A percentile compares a stretch with the other conserved stretches of the same genome.
phyloP scores from a whole-genome alignment of 2,888 invertebrate species.

The Mythimna lalbum region DNA sequence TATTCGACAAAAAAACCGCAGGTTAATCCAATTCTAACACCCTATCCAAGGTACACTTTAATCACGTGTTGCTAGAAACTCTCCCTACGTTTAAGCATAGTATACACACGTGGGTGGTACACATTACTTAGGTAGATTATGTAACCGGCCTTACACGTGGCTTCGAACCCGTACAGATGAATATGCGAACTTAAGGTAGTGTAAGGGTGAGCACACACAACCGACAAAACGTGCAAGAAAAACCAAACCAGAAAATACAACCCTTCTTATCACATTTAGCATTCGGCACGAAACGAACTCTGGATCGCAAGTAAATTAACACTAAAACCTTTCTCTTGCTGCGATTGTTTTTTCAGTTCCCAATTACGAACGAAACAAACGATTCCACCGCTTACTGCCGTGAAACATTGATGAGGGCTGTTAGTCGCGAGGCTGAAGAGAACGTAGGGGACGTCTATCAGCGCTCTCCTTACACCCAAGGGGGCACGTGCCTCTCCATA shows the following conservation, averaged over 20 bases:
- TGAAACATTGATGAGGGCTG: constrained; percentile 86
- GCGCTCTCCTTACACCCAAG: constrained; percentile 53
- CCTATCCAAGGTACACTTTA: background rate
- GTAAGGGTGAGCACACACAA: constrained; percentile 50
- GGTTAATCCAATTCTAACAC: too few species aligned
- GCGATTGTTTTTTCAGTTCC: constrained; percentile 85
- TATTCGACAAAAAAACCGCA: too few species aligned
- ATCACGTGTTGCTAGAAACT: background rate
- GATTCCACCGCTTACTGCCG: constrained; percentile 78
- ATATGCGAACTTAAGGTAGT: constrained; percentile 38
- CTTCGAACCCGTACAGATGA: constrained; percentile 6
- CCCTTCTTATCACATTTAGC: constrained; percentile 72
- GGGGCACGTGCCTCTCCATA: constrained; percentile 50
- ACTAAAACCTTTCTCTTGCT: constrained; percentile 77
- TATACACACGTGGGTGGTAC: background rate
- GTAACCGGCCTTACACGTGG: constrained; percentile 15
- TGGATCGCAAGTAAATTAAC: constrained; percentile 78
- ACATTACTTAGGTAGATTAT: constrained; percentile 13
- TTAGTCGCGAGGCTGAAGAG: constrained; percentile 68
- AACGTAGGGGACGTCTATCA: constrained; percentile 57
- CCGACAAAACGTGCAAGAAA: constrained; percentile 50
- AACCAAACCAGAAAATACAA: constrained; percentile 57
- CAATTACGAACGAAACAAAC: constrained; percentile 85
- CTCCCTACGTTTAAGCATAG: background rate
- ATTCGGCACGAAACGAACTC: constrained; percentile 71